Conservation (phyloP, 2,888 invertebrate species). For the Agapostemon virescens region DNA sequence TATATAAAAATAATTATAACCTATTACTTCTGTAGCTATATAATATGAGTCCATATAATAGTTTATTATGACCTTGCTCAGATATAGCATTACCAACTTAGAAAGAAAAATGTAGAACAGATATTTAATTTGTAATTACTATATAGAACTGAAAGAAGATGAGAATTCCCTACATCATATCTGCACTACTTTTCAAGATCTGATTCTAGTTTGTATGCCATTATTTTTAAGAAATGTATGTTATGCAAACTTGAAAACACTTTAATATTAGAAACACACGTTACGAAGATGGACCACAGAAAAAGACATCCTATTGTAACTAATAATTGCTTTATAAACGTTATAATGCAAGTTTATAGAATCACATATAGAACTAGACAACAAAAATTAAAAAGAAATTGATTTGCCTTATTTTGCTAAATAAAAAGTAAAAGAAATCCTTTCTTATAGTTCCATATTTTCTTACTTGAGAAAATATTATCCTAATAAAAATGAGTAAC, state of each 20-base stretch:
- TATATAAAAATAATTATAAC: constrained; percentile 57
- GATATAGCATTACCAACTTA: constrained; percentile 45
- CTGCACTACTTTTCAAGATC: background rate
- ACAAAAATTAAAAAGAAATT: background rate
- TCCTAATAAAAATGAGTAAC: background rate
- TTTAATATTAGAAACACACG: background rate
- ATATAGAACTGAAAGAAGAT: background rate
- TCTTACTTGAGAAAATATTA: background rate
- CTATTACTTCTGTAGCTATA: constrained; percentile 33
- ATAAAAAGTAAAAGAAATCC: background rate
- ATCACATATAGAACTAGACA: background rate
- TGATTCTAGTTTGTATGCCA: background rate
- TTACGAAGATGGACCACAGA: background rate
- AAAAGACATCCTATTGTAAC: background rate
- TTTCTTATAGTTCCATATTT: background rate
- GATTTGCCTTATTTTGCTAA: background rate
- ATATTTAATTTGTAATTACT: background rate
- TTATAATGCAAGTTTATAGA: background rate
- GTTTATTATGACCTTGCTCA: constrained; percentile 58
- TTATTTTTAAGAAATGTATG: background rate
- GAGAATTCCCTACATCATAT: background rate
- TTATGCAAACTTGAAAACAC: background rate
- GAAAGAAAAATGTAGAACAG: constrained; percentile 29
- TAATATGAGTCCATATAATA: constrained; percentile 33
- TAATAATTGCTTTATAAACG: background rate